A percentile compares a stretch with the other conserved stretches of the same genome.
phyloP scores from a whole-genome alignment of 2,113 vertebrate genomes.

The Hylia prasina region DNA sequence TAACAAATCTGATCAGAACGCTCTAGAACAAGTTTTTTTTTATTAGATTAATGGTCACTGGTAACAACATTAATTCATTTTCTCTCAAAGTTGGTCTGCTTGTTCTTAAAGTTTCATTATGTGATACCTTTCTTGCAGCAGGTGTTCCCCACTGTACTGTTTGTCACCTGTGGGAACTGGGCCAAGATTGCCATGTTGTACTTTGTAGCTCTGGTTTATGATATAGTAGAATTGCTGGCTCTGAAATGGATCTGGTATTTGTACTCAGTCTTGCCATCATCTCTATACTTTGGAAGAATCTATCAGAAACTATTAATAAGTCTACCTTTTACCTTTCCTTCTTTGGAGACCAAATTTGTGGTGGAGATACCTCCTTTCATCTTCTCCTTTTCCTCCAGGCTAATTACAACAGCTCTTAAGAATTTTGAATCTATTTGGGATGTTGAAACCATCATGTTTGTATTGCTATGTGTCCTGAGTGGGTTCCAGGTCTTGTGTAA shows the following conservation, averaged over 20 bases:
- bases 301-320: not conserved
- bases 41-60: not conserved
- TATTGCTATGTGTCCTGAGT: not conserved
- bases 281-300: not conserved
- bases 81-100: not conserved
- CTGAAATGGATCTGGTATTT: not conserved
- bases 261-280: not conserved
- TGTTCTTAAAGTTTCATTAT: not conserved
- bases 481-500: not conserved
- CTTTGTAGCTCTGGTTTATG: not conserved
- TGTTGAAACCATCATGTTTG: not conserved
- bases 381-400: not conserved
- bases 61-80: not conserved
- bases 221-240: not conserved
- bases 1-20: not conserved
- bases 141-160: not conserved
- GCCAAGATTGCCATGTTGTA: not conserved
- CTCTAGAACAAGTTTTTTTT: not conserved
- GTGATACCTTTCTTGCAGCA: not conserved
- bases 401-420: not conserved
- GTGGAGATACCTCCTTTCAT: not conserved
- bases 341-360: not conserved
- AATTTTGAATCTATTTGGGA: not conserved
- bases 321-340: not conserved
- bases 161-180: not conserved